A percentile compares a stretch with the other conserved stretches of the same genome.
These are phyloP conservation scores for cattle (Bos taurus) DNA, from an alignment of 2,113 vertebrate species.

Conservation along the genomic window ARS-UCD2.0 NC_037332.1:12440501-12441000, in stretches of 20 bases:
- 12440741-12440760: not conserved
- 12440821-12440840: not conserved
- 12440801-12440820: not conserved
- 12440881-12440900: conserved; percentile 14
- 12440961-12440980: not conserved
- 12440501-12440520: not conserved
- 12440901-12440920: not conserved
- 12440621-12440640: not conserved
- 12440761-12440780: not conserved
- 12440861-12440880: not conserved
- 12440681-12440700: not conserved
- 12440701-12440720: not conserved
- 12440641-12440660: not conserved
- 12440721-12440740: not conserved
- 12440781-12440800: conserved; percentile 15
- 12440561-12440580: not conserved
- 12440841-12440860: not conserved
- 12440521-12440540: not conserved
- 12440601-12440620: not conserved
- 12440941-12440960: not conserved
- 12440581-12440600: not conserved
- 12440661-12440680: not conserved
- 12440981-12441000: not conserved
- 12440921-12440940: not conserved
- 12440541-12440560: not conserved